Evolutionary conservation across 2,888 invertebrate genomes (phyloP).

Genomic region (Aphodius granarius): DNA sequence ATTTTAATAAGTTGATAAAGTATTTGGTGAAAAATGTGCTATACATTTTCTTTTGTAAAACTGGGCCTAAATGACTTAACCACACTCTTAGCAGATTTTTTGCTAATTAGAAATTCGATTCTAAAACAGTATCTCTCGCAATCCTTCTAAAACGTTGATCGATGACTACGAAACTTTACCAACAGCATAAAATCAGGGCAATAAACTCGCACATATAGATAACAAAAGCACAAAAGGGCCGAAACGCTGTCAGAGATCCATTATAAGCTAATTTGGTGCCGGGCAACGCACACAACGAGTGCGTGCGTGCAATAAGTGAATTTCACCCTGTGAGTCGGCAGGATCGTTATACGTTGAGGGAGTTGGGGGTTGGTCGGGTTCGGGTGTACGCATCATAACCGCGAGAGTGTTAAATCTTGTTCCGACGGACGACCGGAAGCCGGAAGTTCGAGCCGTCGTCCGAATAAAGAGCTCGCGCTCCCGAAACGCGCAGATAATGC

Average conservation of each 20-base stretch:
- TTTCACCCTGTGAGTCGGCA: slow-evolving; percentile 20
- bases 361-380: slow-evolving; percentile 31
- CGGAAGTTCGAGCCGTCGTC: slow-evolving; percentile 54
- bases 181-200: neutral
- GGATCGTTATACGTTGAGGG: neutral
- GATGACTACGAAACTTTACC: neutral
- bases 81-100: too few species aligned
- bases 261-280: slow-evolving; percentile 25
- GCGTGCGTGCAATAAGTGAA: slow-evolving; percentile 25
- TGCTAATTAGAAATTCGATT: too few species aligned
- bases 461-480: slow-evolving; percentile 50
- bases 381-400: slow-evolving; percentile 49
- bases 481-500: slow-evolving; percentile 33
- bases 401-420: slow-evolving; percentile 55
- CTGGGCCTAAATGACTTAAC: too few species aligned
- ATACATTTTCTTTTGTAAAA: too few species aligned
- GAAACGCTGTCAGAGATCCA: slow-evolving; percentile 7
- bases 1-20: too few species aligned
- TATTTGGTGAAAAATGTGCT: too few species aligned
- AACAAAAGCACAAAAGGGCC: neutral
- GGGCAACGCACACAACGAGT: slow-evolving; percentile 15
- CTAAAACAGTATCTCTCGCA: too few species aligned
- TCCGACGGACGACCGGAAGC: slow-evolving; percentile 54
- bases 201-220: neutral
- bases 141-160: neutral